These are phyloP conservation scores for Takifugu bimaculatus DNA, from an alignment of 2,113 vertebrate species.

Conservation along the genomic window DNA sequence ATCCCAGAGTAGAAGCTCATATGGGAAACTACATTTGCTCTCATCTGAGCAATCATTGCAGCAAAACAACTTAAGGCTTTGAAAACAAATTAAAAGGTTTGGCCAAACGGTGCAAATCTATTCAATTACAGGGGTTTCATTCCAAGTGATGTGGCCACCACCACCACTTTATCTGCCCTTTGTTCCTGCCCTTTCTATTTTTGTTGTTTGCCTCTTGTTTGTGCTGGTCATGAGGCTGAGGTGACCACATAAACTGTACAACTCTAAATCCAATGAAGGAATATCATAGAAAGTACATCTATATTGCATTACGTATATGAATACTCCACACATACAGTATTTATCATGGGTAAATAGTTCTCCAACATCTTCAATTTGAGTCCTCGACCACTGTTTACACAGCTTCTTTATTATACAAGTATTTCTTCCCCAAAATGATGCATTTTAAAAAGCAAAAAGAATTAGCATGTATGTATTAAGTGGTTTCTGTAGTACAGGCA, in stretches of 20 bases:
- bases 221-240: not conserved
- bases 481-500: too few species aligned
- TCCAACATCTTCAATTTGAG: too few species aligned
- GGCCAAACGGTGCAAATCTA: slow-evolving; percentile 28
- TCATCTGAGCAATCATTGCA: slow-evolving; percentile 14
- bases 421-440: too few species aligned
- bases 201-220: slow-evolving; percentile 20
- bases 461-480: too few species aligned
- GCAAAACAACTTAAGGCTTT: slow-evolving; percentile 15
- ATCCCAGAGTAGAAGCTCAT: slow-evolving; percentile 8
- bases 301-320: too few species aligned
- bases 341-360: too few species aligned
- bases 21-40: slow-evolving; percentile 30
- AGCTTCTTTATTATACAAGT: too few species aligned
- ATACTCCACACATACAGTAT: too few species aligned
- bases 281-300: too few species aligned
- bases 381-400: too few species aligned
- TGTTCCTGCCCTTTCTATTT: slow-evolving; percentile 33
- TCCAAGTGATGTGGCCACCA: slow-evolving; percentile 27
- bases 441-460: too few species aligned
- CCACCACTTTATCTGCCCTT: slow-evolving; percentile 16
- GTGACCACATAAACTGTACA: slow-evolving; percentile 37
- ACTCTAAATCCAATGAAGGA: not conserved
- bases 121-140: slow-evolving; percentile 39
- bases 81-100: slow-evolving; percentile 43